Evolutionary conservation across 2,888 invertebrate species (phyloP).

Genomic region (Chaetogeoica ovagalla): DNA sequence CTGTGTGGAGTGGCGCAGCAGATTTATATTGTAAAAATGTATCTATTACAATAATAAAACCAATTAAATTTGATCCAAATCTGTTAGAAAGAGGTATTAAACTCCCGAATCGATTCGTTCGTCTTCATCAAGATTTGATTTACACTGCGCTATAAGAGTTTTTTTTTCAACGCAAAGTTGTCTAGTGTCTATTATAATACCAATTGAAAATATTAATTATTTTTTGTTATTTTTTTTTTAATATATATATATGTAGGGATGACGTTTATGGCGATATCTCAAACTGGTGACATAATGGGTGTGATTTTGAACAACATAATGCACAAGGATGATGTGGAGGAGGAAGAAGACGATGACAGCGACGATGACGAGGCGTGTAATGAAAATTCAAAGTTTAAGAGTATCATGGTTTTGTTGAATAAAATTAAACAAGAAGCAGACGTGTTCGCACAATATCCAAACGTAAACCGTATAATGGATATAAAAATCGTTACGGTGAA

Average conservation of each 20-base stretch:
- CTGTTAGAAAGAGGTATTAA: neutral
- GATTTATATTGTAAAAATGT: no score
- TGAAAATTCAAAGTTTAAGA: conserved; percentile 64
- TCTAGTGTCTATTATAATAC: no score
- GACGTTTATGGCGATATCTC: conserved; percentile 68
- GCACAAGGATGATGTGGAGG: conserved; percentile 58
- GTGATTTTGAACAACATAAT: conserved; percentile 63
- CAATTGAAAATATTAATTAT: no score
- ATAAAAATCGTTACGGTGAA: conserved; percentile 73
- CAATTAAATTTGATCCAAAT: neutral
- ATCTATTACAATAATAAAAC: neutral
- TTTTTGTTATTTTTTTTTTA: no score
- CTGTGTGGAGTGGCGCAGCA: no score
- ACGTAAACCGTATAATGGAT: conserved; percentile 65
- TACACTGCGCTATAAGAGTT: neutral
- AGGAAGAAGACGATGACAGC: conserved; percentile 64
- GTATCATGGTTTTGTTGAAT: conserved; percentile 67
- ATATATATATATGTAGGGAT: conserved; percentile 57
- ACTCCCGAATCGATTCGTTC: neutral
- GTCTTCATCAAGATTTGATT: neutral
- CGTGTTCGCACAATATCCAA: conserved; percentile 65
- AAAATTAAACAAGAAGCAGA: conserved; percentile 65
- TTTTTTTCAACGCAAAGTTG: no score
- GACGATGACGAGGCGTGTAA: conserved; percentile 63
- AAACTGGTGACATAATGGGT: conserved; percentile 65